Conservation (phyloP, 1,140 invertebrate species). For the Tribolium madens region DNA sequence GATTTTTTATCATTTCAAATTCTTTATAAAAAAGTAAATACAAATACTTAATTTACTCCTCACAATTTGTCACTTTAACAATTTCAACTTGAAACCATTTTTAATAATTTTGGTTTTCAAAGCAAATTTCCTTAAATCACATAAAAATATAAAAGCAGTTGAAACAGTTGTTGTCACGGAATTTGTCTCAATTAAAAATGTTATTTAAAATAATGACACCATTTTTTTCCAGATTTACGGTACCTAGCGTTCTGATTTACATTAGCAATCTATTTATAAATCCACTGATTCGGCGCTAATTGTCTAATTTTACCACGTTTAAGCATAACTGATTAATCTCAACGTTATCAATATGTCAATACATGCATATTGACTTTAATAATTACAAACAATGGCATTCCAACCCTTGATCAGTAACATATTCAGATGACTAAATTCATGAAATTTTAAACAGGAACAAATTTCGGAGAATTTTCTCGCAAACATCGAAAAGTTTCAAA, state of each 20-base stretch:
- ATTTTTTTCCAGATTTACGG: too few species aligned
- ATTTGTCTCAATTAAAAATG: too few species aligned
- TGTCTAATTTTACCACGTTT: not conserved
- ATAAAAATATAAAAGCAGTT: too few species aligned
- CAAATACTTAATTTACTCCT: too few species aligned
- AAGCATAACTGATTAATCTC: not conserved
- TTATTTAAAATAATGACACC: too few species aligned
- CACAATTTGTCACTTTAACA: too few species aligned
- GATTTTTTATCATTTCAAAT: not conserved
- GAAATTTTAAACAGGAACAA: not conserved
- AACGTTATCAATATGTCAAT: not conserved
- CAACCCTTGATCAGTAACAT: not conserved
- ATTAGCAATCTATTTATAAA: not conserved
- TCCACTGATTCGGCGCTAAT: not conserved
- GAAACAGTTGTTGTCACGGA: not conserved
- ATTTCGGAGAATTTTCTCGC: not conserved
- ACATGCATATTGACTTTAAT: not conserved
- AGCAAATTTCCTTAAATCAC: too few species aligned
- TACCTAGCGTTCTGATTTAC: not conserved
- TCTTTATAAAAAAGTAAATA: too few species aligned
- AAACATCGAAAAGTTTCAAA: not conserved
- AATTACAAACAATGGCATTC: not conserved
- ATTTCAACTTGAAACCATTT: too few species aligned
- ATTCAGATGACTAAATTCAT: not conserved
- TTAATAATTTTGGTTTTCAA: too few species aligned